Percentiles rank a stretch among this genome's conserved stretches.
Conservation (phyloP, 1,140 invertebrate genomes). For the Drosophila erecta region DNA sequence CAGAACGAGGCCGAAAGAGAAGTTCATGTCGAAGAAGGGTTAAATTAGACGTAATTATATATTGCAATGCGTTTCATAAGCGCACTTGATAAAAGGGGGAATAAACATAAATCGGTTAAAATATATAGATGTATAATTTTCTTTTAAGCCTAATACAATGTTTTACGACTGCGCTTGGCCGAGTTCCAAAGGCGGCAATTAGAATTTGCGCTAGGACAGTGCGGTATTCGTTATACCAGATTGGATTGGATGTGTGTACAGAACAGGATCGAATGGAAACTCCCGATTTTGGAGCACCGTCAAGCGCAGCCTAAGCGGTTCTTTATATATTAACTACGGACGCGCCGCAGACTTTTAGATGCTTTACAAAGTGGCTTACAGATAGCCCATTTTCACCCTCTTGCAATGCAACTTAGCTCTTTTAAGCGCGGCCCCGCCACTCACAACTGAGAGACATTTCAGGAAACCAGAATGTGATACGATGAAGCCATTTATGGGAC, state of each 20-base stretch:
- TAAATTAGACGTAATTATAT: constrained; percentile 42
- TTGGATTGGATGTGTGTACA: constrained; percentile 5
- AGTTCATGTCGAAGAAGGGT: constrained; percentile 10
- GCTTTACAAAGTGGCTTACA: constrained; percentile 43
- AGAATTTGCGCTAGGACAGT: constrained; percentile 4
- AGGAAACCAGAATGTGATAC: constrained; percentile 45
- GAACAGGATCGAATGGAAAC: constrained; percentile 3
- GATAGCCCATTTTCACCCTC: constrained; percentile 21
- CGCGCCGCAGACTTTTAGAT: constrained; percentile 48
- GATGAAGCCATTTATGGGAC: constrained; percentile 10
- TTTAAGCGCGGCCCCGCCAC: constrained; percentile 17
- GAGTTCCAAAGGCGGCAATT: constrained; percentile 22
- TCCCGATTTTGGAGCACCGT: constrained; percentile 25
- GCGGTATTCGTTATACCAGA: constrained; percentile 15
- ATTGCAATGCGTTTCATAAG: constrained; percentile 80
- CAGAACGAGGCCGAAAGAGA: constrained; percentile 34
- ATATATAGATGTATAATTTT: constrained; percentile 48
- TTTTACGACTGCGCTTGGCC: constrained; percentile 22
- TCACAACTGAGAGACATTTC: constrained; percentile 22
- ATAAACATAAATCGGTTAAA: constrained; percentile 49
- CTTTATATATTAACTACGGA: constrained; percentile 41
- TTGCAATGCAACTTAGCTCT: constrained; percentile 33
- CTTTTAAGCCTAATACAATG: constrained; percentile 49
- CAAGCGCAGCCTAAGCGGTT: constrained; percentile 33
- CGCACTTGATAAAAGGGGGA: constrained; percentile 59